These are phyloP conservation scores for Rhamnusium bicolor DNA, from an alignment of 2,888 invertebrate species.

Conservation along the genomic window DNA sequence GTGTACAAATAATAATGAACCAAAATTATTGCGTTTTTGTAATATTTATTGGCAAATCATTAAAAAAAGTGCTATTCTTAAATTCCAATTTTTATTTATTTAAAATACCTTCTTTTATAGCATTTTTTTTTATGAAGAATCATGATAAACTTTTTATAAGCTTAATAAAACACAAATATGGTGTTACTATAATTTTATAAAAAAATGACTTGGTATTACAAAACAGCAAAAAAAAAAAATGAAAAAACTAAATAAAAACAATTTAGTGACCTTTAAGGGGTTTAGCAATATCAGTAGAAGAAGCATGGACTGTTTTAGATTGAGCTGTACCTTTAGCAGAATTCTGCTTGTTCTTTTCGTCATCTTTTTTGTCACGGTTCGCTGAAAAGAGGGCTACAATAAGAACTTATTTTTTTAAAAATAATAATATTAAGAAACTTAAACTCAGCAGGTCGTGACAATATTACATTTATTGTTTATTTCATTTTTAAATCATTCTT, in stretches of 20 bases:
- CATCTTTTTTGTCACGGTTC: constrained; percentile 68
- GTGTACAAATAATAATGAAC: constrained; percentile 18
- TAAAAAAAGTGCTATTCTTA: constrained; percentile 12
- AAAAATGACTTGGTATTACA: constrained; percentile 44
- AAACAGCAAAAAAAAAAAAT: constrained; percentile 49
- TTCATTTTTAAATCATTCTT: not conserved
- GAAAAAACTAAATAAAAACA: constrained; percentile 46
- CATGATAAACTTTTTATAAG: constrained; percentile 7
- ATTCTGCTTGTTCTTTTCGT: constrained; percentile 67
- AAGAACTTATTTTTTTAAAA: constrained; percentile 27
- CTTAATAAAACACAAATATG: constrained; percentile 52
- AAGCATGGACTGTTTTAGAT: constrained; percentile 62
- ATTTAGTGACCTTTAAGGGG: constrained; percentile 58
- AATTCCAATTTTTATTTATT: not conserved
- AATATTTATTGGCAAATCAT: constrained; percentile 2
- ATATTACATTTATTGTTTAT: not conserved
- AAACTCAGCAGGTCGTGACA: not conserved
- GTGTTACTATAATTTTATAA: constrained; percentile 54
- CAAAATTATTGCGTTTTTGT: not conserved
- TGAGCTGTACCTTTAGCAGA: constrained; percentile 67
- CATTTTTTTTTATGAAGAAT: constrained; percentile 18
- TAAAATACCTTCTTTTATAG: not conserved
- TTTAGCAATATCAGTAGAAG: constrained; percentile 56
- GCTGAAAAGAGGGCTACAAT: constrained; percentile 64
- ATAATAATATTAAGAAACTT: not conserved